These are phyloP conservation scores for Cuniculus paca DNA, from an alignment of 2,797 vertebrate genomes.

Conservation along the genomic window DNA sequence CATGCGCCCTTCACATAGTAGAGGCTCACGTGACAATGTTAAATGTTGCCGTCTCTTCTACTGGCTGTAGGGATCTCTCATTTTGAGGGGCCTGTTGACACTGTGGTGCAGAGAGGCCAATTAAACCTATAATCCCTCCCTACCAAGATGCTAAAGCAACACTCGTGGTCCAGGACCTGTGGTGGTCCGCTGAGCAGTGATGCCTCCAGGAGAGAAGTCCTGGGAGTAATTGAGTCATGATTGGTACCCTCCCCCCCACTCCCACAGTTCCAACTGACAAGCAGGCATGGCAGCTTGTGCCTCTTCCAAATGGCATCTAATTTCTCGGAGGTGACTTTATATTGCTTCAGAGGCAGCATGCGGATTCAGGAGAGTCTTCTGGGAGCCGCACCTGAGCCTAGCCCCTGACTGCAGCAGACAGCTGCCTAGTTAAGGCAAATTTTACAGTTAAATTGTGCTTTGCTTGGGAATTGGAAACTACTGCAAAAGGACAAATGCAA, in stretches of 20 bases:
- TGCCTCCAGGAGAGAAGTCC: constrained; percentile 24
- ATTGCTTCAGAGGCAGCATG: constrained; percentile 56
- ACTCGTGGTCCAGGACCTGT: neutral
- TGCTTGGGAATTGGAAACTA: constrained; percentile 75
- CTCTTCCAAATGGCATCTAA: constrained; percentile 73
- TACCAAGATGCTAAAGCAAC: neutral
- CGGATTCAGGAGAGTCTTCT: constrained; percentile 4
- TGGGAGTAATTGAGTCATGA: constrained; percentile 70
- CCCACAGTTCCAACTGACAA: constrained; percentile 27
- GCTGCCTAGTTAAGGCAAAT: constrained; percentile 79
- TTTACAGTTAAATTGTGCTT: constrained; percentile 79
- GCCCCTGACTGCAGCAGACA: constrained; percentile 69
- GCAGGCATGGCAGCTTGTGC: neutral
- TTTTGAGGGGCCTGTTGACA: neutral
- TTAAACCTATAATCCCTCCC: neutral
- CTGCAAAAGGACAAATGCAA: constrained; percentile 80
- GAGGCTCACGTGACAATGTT: neutral
- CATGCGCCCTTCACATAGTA: neutral
- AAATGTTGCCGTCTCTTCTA: neutral
- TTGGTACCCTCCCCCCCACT: neutral
- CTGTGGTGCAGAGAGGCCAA: neutral
- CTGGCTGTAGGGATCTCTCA: neutral
- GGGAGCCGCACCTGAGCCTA: constrained; percentile 76
- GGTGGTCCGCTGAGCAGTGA: neutral
- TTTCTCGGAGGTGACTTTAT: constrained; percentile 76